Evolutionary conservation across 1,140 invertebrate species (phyloP), one percentile per base, ranked within the genome.

Genomic region (Euura lappo): DNA sequence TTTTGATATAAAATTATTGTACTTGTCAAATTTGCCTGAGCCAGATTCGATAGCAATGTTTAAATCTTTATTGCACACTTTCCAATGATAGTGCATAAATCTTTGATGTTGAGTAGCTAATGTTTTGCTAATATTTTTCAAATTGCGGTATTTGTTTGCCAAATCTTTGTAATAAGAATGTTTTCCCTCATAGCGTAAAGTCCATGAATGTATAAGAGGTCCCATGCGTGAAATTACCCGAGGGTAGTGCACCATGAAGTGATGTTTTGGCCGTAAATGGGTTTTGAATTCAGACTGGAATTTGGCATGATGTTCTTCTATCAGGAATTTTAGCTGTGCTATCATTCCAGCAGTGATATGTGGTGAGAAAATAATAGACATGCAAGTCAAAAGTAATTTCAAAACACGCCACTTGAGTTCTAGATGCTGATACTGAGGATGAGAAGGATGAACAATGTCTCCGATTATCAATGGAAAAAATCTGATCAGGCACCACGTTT

Each of bases 381-480:
- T 44, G 44, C 13, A 42, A 68, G 7, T 44, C 13, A 68, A 44
- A 42, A 68, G 44, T 68, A 68, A 44, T 42, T 2, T 28, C 44
- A 68, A 42, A 42, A 68, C 66, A 8, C 66, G 13, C 66, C 66
- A 68, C 13, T 68, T 28, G 44, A 8, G 13, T 8, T 8, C 13
- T 68, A 68, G 6, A 51, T 8, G 47, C 6, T 51, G 47, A 13
- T 68, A 42, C 66, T 28, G 13, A 28, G 2, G 47, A 51, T 51
- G 47, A 7, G 47, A 51, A 51, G 47, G 47, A 11, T 66, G 45
- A 64, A 76, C 51, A 3, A 76, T 69, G 69, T 76, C 72, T 13
- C 70, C 72, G 7, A 76, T 10, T 45, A 76, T 71, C 43, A 76
- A 71, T 10, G 72, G 72, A 45, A 76, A 67, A 70, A 69, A 74